Evolutionary conservation across 2,797 vertebrate species (phyloP), one percentile per base, ranked within the genome.

Genomic region (Lacerta bilineata): DNA sequence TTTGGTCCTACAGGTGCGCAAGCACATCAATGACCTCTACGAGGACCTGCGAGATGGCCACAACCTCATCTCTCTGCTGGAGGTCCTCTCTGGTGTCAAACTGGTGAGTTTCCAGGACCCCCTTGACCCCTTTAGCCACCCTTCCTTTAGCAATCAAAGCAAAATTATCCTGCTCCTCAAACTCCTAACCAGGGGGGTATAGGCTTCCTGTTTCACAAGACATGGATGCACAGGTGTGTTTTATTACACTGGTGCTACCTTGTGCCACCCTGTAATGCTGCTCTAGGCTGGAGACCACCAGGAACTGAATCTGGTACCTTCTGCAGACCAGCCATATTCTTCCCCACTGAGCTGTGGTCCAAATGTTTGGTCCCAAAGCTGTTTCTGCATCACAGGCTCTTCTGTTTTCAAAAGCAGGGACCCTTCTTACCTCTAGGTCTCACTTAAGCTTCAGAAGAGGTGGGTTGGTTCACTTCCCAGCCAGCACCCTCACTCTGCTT

Each of bases 11-110:
- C 94, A 99, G 98, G 98, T 99, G 96, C 98, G 98, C 90, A 99
- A 99, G 94, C 98, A 98, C 95, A 98, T 98, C 96, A 98, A 97
- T 43, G 98, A 98, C 96, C 97, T 98, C 85, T 98, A 98, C 29
- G 98, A 98, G 93, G 98, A 98, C 90, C 93, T 98, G 66, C 95
- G 98, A 18, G 98, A 98, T 92, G 98, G 98, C 43, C 98, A 98
- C 95, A 98, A 98, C 95, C 96, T 98, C 92, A 98, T 98, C 91
- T 98, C 98, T 72, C 97, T 98, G 69, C 95, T 98, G 94, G 98
- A 98, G 92, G 98, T 98, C 91, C 97, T 98, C 91, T 98, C 98
- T 61, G 25, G 68, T 71, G 68, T 71, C 68, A 71, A 71, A 29
- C 68, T 69, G 68, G 25, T 71, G 68, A n/a, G 11, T n/a, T n/a